Evolutionary conservation across 2,113 vertebrate genomes (phyloP).

Genomic region (Vicugna pacos): DNA sequence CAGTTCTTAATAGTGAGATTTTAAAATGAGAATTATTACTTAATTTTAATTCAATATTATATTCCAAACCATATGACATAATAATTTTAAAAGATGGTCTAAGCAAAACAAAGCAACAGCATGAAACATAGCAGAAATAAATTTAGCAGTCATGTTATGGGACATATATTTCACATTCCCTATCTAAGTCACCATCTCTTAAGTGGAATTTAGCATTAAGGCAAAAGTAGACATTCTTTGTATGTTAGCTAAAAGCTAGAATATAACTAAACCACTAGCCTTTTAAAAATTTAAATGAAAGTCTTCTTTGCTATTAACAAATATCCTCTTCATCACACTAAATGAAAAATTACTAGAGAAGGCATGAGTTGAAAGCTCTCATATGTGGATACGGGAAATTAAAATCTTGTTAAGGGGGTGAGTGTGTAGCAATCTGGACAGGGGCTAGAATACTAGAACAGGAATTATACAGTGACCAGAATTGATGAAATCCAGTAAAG

Average conservation of each 20-base stretch:
- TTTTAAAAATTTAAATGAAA: constrained; percentile 61
- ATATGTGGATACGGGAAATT: neutral
- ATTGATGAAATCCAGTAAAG: neutral
- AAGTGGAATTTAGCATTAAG: constrained; percentile 27
- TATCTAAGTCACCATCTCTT: constrained; percentile 43
- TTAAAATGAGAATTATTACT: constrained; percentile 4
- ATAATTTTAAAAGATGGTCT: constrained; percentile 42
- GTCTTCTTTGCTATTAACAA: constrained; percentile 46
- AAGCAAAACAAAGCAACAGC: constrained; percentile 50
- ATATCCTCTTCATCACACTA: neutral
- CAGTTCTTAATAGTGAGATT: neutral
- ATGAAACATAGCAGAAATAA: constrained; percentile 29
- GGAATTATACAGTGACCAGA: neutral
- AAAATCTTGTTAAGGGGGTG: constrained; percentile 29
- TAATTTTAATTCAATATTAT: constrained; percentile 42
- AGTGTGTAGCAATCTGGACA: neutral
- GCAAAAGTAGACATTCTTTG: constrained; percentile 33
- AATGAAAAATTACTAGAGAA: constrained; percentile 40
- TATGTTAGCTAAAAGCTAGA: constrained; percentile 35
- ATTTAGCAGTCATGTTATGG: constrained; percentile 17
- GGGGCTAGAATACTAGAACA: neutral
- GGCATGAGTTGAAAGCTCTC: constrained; percentile 34
- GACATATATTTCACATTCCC: constrained; percentile 31
- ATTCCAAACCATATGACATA: constrained; percentile 29
- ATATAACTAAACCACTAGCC: neutral